Evolutionary conservation across 2,797 vertebrate genomes (phyloP).

Genomic region (Babyrousa celebensis): DNA sequence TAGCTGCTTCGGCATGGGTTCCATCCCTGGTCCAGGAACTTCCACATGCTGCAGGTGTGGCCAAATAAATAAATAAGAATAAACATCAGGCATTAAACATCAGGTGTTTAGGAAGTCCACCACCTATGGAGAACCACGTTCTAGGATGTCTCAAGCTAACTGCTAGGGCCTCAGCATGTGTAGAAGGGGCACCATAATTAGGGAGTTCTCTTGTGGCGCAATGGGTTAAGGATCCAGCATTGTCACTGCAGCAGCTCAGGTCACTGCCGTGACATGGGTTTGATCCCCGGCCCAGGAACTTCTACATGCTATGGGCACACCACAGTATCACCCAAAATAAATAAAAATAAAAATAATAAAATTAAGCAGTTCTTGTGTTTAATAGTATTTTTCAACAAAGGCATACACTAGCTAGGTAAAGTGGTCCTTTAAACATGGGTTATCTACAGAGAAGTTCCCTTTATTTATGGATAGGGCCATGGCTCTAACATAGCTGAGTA

Average conservation of each 20-base stretch:
- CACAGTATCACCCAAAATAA: too few relatives aligned
- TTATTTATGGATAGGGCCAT: background rate
- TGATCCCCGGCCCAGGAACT: too few relatives aligned
- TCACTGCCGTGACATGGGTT: too few relatives aligned
- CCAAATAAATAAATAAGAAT: too few relatives aligned
- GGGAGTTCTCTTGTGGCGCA: too few relatives aligned
- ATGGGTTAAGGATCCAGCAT: too few relatives aligned
- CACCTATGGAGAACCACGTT: fast-evolving
- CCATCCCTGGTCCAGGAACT: too few relatives aligned
- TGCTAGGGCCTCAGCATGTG: background rate
- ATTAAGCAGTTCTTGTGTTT: background rate
- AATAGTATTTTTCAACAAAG: background rate
- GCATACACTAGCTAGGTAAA: slow-evolving; percentile 17
- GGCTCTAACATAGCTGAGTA: background rate
- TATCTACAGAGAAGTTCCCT: slow-evolving; percentile 33
- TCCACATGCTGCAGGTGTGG: too few relatives aligned
- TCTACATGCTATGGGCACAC: too few relatives aligned
- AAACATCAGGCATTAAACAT: background rate
- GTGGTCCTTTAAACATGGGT: background rate
- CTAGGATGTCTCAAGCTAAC: background rate
- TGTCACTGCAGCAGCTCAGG: too few relatives aligned
- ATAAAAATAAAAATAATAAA: too few relatives aligned
- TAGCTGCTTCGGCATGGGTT: too few relatives aligned
- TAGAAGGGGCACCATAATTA: background rate
- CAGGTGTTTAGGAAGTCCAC: background rate